Conservation (phyloP, 2,888 invertebrate species). For the Cantharis rufa region DNA sequence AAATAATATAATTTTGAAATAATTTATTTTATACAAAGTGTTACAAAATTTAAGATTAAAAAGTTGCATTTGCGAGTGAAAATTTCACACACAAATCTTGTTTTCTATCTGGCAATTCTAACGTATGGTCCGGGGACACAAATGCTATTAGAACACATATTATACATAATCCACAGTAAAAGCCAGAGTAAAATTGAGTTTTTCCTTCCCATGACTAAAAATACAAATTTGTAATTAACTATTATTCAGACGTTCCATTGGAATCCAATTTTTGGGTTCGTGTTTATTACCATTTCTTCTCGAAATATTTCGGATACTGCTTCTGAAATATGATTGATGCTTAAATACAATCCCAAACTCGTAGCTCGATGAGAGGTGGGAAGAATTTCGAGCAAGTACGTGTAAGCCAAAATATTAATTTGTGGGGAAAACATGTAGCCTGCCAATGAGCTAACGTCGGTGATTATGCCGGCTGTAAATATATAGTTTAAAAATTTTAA, state of each 20-base stretch:
- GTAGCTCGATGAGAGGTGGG: not conserved
- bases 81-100: not conserved
- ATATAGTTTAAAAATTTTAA: not conserved
- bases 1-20: too few species aligned
- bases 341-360: not conserved
- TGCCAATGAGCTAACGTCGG: not conserved
- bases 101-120: not conserved
- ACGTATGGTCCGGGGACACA: not conserved
- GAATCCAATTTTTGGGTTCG: not conserved
- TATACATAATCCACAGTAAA: not conserved
- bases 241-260: too few species aligned
- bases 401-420: not conserved
- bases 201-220: not conserved
- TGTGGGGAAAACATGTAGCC: not conserved
- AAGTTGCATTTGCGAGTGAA: not conserved
- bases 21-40: not conserved
- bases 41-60: not conserved
- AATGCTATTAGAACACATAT: not conserved
- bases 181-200: not conserved
- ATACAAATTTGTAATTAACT: not conserved
- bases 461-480: not conserved
- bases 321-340: not conserved
- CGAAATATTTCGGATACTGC: not conserved
- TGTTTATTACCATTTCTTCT: not conserved
- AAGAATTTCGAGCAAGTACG: not conserved